A percentile compares a stretch with the other conserved stretches of the same genome.
Evolutionary conservation across 2,888 invertebrate species (phyloP).

Genomic region (Caenorhabditis uteleia): DNA sequence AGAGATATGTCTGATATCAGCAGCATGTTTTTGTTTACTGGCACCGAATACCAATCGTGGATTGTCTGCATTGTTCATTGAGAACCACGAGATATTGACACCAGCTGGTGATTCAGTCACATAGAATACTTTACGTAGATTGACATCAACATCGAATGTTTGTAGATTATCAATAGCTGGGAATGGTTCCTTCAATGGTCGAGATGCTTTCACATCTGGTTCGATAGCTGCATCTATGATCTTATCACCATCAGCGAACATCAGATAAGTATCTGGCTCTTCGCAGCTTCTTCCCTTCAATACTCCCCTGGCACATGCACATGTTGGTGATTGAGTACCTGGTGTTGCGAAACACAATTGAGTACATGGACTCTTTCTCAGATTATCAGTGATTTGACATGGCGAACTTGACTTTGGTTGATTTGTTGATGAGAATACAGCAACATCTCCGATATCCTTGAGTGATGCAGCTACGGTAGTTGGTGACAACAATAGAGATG

Average conservation of each 20-base stretch:
- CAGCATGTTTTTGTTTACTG: conserved; percentile 45
- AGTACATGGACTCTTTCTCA: conserved; percentile 76
- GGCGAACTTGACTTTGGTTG: conserved; percentile 77
- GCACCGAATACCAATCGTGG: conserved; percentile 61
- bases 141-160: conserved; percentile 68
- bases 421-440: conserved; percentile 85
- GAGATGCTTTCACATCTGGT: conserved; percentile 44
- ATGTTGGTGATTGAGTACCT: conserved; percentile 75
- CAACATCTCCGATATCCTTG: conserved; percentile 85
- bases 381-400: conserved; percentile 69
- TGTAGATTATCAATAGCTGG: conserved; percentile 63
- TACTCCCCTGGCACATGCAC: conserved; percentile 90
- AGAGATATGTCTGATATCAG: conserved; percentile 61
- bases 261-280: conserved; percentile 84
- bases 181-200: conserved; percentile 52
- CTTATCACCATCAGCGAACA: conserved; percentile 92
- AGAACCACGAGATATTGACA: conserved; percentile 68
- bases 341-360: conserved; percentile 95
- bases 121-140: conserved; percentile 58
- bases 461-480: conserved; percentile 75
- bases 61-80: conserved; percentile 67
- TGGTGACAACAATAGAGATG: conserved; percentile 59
- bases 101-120: conserved; percentile 66
- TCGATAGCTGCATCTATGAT: conserved; percentile 84
- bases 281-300: conserved; percentile 73